Base-by-base conservation (phyloP, 1,140 invertebrate genomes). In the Tetramorium alpestre region DNA sequence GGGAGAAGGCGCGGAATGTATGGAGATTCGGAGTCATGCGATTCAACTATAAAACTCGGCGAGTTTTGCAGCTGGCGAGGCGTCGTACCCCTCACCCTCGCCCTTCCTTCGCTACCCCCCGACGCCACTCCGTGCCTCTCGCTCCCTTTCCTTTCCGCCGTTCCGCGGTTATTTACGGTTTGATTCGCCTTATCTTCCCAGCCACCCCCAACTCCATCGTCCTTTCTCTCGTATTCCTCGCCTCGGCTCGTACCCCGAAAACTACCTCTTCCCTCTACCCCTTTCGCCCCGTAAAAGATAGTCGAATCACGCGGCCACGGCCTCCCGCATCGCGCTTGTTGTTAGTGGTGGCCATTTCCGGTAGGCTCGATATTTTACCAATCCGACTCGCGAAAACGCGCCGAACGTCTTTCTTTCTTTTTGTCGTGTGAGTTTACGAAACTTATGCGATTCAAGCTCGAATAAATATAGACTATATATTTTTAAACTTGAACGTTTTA, bases 11-110 rank as follows among this genome's bases (percentile, higher is more conserved):
- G 89, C 85, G 91, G 92, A 94, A 95, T 94, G 94, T 93, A 95
- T 94, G 94, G 93, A 94, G 93, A 95, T 95, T 93, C 87, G 89
- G 91, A 95, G 95, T 95, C 95, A 95, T 95, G 95, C 95, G 93
- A 95, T 95, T 95, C 94, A 95, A 95, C 95, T 95, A 95, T 95
- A 95, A 95, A 95, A 95, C 95, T 95, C 94, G 93, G 91, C 92
- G 93, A 95, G 94, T 95, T 95, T 95, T 95, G 94, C 93, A 94
- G 93, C 93, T 94, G 93, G 93, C 91, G 92, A 94, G 92, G 94
- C 93, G 91, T 92, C 91, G 90, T 91, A 80, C 93, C 91, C 89
- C 91, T 82, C 75, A 87, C 87, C 64, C 87, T 82, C 76, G 18
- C 38, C 89, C 86, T 86, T 90, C 91, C 93, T 92, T 51, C 60